Base-by-base conservation (phyloP, 2,113 vertebrate genomes). In the Percina caprodes region DNA sequence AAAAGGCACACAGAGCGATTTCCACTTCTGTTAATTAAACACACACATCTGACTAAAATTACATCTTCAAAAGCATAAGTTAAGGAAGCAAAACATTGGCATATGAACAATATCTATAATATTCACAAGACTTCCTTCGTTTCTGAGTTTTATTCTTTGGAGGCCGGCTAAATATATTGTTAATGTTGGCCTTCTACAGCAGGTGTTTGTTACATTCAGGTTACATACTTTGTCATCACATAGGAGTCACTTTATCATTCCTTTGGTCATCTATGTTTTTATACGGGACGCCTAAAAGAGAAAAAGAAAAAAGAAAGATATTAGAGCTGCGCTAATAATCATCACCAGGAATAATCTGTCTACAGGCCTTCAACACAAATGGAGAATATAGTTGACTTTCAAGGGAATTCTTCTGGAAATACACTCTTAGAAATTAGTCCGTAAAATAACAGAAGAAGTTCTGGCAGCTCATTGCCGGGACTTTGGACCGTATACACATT, bases 21-120 rank as follows among this genome's bases (percentile, higher is more conserved):
- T 73, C 3, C 7, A 82, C 6, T 79, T 60, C 55, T 65, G 6
- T 75, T 19, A 26, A 83, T 80, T 60, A 80, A 54, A 75, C 1
- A 4, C 26, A 59, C n/a, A 76, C 26, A 73, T 60, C 13, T 18
- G n/a, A 48, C 21, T 45, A 4, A 69, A 82, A 46, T 52, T 0
- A 75, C 45, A 80, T 52, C 3, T 26, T 67, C 16, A 65, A 74
- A 79, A 77, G 59, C 75, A 83, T 79, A 94, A 93, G 69, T 93
- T 92, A 93, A 73, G 42, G 69, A 66, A 69, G 2, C 12, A 59
- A 74, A 45, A 76, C 4, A 56, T 30, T 18, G 5, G 1, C 8
- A 51, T 26, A 69, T 49, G 24, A 55, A 54, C 33, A 79, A 79
- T 12, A 71, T 26, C 6, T 30, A 76, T 8, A 59, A 71, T 63